phyloP scores from a whole-genome alignment of 2,113 vertebrate species.

The Diadophis punctatus region DNA sequence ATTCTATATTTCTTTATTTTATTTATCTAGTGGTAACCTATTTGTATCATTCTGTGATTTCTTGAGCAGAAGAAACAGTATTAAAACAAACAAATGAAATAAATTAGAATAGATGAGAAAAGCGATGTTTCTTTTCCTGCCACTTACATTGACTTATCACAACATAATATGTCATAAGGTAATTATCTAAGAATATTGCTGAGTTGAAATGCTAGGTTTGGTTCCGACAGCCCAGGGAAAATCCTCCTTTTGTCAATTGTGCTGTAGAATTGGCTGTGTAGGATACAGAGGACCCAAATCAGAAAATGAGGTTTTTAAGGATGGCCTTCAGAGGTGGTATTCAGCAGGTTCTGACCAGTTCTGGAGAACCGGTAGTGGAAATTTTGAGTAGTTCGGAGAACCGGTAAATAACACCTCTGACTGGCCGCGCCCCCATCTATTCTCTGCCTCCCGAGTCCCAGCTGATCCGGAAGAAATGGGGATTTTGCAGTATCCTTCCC shows the following conservation, averaged over 20 bases:
- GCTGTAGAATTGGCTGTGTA: neutral
- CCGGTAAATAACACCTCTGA: too few species aligned
- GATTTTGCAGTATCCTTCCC: too few species aligned
- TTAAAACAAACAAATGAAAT: neutral
- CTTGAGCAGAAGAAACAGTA: too few species aligned
- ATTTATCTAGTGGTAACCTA: too few species aligned
- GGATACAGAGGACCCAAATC: neutral
- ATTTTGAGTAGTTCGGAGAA: too few species aligned
- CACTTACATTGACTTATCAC: neutral
- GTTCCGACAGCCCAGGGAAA: neutral
- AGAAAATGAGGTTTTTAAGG: neutral
- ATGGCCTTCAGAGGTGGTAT: neutral
- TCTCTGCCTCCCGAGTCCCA: too few species aligned
- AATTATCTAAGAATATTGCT: neutral
- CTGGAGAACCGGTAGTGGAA: too few species aligned
- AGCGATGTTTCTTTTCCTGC: neutral
- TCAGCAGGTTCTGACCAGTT: too few species aligned
- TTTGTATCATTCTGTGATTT: too few species aligned
- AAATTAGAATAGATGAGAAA: neutral
- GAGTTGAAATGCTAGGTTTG: neutral
- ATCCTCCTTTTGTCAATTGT: neutral
- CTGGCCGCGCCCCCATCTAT: too few species aligned
- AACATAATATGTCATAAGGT: neutral
- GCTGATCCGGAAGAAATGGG: too few species aligned
- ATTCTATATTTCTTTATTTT: too few species aligned